Percentiles rank a stretch among this genome's conserved stretches.
phyloP scores from a whole-genome alignment of 2,888 invertebrate genomes.

The Frankliniella fusca region DNA sequence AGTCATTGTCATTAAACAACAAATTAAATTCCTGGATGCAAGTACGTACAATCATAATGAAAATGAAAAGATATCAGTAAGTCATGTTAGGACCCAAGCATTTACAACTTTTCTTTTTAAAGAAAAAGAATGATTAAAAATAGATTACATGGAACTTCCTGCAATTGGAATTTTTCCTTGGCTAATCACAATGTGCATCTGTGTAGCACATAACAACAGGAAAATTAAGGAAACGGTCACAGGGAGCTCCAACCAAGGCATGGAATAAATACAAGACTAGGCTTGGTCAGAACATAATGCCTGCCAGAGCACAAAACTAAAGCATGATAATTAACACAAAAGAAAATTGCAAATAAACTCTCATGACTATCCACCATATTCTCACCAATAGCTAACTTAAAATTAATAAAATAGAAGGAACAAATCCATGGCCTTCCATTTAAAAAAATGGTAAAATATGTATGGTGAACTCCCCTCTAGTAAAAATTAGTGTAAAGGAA shows the following conservation, averaged over 20 bases:
- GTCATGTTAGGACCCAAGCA: conserved; percentile 12
- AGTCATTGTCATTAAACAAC: conserved; percentile 13
- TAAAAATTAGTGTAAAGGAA: conserved; percentile 27
- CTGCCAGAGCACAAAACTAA: conserved; percentile 18
- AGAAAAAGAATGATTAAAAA: not conserved
- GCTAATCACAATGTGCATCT: not conserved
- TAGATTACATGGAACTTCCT: not conserved
- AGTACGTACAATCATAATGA: not conserved
- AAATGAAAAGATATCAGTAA: conserved; percentile 4
- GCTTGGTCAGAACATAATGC: conserved; percentile 4
- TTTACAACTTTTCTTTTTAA: not conserved
- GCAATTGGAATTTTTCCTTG: conserved; percentile 23
- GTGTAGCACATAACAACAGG: conserved; percentile 1
- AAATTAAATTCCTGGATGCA: not conserved
- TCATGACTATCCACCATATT: conserved; percentile 21
- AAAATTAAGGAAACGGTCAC: not conserved
- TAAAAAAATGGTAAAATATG: conserved; percentile 24
- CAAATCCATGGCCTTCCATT: conserved; percentile 18
- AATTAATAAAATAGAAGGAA: conserved; percentile 23
- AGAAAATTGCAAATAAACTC: conserved; percentile 16
- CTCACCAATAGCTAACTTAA: conserved; percentile 20
- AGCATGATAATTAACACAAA: conserved; percentile 9
- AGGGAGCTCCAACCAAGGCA: conserved; percentile 15
- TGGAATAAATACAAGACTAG: conserved; percentile 26
- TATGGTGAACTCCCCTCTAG: conserved; percentile 22